Conservation (phyloP, 2,113 vertebrate genomes). For the Upupa epops region DNA sequence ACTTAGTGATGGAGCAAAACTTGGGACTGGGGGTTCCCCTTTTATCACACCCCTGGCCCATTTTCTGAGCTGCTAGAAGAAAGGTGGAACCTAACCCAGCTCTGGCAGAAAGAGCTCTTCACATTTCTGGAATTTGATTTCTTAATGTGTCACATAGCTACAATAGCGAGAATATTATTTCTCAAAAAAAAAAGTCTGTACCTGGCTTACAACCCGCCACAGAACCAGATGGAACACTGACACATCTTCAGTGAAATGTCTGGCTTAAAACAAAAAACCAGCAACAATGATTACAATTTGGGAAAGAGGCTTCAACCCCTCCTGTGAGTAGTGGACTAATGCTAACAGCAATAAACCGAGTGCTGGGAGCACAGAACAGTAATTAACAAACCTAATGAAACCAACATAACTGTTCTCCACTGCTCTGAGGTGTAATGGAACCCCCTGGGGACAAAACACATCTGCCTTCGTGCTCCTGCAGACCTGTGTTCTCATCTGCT, state of each 20-base stretch:
- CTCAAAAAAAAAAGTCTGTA: not conserved
- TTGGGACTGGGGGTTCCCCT: not conserved
- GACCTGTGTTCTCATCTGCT: not conserved
- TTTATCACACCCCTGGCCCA: not conserved
- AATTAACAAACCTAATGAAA: not conserved
- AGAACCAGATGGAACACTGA: not conserved
- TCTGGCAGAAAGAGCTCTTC: not conserved
- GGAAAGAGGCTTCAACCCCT: not conserved
- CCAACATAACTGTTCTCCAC: not conserved
- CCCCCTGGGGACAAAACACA: not conserved
- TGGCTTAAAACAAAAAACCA: not conserved
- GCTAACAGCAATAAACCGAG: not conserved
- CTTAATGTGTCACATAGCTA: not conserved
- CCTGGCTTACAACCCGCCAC: not conserved
- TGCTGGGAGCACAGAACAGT: not conserved
- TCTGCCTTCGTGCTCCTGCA: not conserved
- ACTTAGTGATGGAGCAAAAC: not conserved
- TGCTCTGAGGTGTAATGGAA: not conserved
- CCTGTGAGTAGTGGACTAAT: not conserved
- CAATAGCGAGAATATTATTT: not conserved
- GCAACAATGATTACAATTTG: not conserved
- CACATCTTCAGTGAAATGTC: not conserved
- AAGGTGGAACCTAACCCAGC: not conserved
- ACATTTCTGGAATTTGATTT: not conserved
- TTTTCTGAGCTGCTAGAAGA: not conserved